Percentiles rank a stretch among this genome's conserved stretches.
These are phyloP conservation scores for Neuroscelio doddi DNA, from an alignment of 2,888 invertebrate genomes.

Conservation along the genomic window DNA sequence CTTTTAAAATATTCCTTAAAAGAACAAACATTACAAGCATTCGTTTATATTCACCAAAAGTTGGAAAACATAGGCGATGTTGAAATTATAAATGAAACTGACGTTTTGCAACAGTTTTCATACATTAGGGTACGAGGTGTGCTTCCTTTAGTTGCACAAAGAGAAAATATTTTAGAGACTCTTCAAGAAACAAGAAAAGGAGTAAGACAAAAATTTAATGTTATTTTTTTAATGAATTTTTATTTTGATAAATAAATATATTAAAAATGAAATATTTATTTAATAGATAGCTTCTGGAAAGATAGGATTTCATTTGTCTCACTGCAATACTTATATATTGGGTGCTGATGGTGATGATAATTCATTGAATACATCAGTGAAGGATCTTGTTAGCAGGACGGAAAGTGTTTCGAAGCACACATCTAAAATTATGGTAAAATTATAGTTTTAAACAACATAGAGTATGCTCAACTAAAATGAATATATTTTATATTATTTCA, in stretches of 20 bases:
- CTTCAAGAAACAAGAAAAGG: constrained; percentile 81
- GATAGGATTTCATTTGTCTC: constrained; percentile 80
- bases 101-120: constrained; percentile 80
- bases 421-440: constrained; percentile 11
- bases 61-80: constrained; percentile 78
- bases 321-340: constrained; percentile 79
- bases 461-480: too few species aligned
- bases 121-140: constrained; percentile 81
- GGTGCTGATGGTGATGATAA: constrained; percentile 75
- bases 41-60: constrained; percentile 82
- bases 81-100: constrained; percentile 77
- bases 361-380: constrained; percentile 56
- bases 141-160: constrained; percentile 78
- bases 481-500: constrained; percentile 52
- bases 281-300: constrained; percentile 80
- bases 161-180: constrained; percentile 73
- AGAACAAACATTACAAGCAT: constrained; percentile 77
- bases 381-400: constrained; percentile 47
- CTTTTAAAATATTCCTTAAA: constrained; percentile 76
- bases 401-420: neutral
- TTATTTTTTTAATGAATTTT: too few species aligned
- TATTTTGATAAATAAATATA: too few species aligned
- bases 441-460: too few species aligned
- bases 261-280: constrained; percentile 14
- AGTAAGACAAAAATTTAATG: constrained; percentile 56